phyloP scores from a whole-genome alignment of 1,140 invertebrate genomes.

The Grapholita molesta region DNA sequence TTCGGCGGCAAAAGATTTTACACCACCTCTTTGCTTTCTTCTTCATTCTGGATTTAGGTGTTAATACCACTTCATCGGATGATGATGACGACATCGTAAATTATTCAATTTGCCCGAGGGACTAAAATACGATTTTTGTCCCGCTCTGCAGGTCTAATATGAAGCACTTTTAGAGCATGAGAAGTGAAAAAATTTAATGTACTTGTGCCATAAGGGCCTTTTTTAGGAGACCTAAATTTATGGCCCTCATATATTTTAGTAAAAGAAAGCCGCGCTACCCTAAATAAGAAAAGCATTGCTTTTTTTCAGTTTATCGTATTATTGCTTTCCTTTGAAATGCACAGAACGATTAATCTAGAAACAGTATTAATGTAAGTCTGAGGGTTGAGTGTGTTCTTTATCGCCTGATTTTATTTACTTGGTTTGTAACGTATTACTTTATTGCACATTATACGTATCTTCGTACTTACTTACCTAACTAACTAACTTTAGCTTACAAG shows the following conservation, averaged over 20 bases:
- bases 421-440: too few relatives aligned
- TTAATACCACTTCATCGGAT: too few relatives aligned
- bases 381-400: background rate
- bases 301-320: background rate
- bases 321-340: background rate
- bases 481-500: too few relatives aligned
- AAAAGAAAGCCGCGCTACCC: background rate
- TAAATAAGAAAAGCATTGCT: background rate
- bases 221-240: background rate
- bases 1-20: too few relatives aligned
- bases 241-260: background rate
- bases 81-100: too few relatives aligned
- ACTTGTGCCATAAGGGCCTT: background rate
- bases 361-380: background rate
- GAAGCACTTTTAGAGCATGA: background rate
- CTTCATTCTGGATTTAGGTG: too few relatives aligned
- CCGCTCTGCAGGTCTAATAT: too few relatives aligned
- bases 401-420: background rate
- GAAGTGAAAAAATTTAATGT: background rate
- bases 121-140: too few relatives aligned
- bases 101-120: too few relatives aligned
- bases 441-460: too few relatives aligned
- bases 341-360: background rate
- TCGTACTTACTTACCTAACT: too few relatives aligned
- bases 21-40: too few relatives aligned